Conservation (phyloP, 2,797 vertebrate genomes). For the Limnodromus scolopaceus region DNA sequence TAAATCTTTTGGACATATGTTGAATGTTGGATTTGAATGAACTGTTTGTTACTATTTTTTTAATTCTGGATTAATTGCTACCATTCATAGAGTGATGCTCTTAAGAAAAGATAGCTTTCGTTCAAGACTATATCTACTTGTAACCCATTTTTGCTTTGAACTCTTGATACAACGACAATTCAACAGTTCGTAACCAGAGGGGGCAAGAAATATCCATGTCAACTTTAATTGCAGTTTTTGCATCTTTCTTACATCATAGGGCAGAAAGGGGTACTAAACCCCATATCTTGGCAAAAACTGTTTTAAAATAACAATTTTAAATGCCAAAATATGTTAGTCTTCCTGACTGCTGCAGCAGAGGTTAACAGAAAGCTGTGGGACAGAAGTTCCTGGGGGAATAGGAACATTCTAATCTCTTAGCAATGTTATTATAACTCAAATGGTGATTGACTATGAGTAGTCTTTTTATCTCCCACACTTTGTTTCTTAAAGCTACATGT, state of each 20-base stretch:
- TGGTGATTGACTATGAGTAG: not conserved
- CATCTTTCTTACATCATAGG: rapidly evolving
- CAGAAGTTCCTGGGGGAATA: not conserved
- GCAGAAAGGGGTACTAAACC: not conserved
- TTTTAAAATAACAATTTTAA: not conserved
- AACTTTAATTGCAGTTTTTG: not conserved
- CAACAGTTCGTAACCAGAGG: not conserved
- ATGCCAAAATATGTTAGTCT: not conserved
- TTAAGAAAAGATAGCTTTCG: not conserved
- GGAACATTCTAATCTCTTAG: not conserved
- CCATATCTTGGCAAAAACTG: not conserved
- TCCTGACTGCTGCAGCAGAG: not conserved
- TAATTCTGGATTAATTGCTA: not conserved
- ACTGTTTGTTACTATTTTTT: not conserved
- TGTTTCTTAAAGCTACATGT: not conserved
- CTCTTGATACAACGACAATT: not conserved
- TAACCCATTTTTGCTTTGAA: not conserved
- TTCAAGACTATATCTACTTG: not conserved
- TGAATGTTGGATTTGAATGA: not conserved
- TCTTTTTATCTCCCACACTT: not conserved
- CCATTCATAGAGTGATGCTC: not conserved
- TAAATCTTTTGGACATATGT: not conserved
- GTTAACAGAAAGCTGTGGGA: not conserved
- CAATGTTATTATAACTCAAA: not conserved
- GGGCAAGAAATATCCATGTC: not conserved